Conservation (phyloP, 2,888 invertebrate species). For the Dioctria linearis region DNA sequence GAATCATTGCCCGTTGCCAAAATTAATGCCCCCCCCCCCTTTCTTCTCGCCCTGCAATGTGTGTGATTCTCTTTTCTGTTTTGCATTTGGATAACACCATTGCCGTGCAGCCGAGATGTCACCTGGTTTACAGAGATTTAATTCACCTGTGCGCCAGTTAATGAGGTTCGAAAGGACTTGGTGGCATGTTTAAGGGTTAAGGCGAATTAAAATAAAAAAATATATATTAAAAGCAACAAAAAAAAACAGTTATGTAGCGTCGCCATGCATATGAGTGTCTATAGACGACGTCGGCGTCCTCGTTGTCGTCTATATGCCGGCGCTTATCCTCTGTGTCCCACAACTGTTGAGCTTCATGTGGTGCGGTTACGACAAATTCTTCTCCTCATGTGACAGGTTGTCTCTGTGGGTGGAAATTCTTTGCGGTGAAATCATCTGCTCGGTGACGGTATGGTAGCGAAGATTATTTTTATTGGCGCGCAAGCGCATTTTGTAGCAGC, state of each 20-base stretch:
- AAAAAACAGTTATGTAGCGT: too few relatives aligned
- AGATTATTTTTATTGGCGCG: neutral
- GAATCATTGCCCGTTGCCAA: conserved; percentile 1
- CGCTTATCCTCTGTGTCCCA: neutral
- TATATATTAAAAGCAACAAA: too few relatives aligned
- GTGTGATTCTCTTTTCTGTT: too few relatives aligned
- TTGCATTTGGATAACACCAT: conserved; percentile 32
- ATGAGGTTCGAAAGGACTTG: neutral
- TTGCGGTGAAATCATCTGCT: conserved; percentile 30
- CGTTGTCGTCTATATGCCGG: neutral
- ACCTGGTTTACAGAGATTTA: neutral
- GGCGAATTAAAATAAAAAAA: too few relatives aligned
- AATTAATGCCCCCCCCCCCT: neutral
- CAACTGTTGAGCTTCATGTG: conserved; percentile 37
- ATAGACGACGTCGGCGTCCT: too few relatives aligned
- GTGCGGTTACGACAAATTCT: conserved; percentile 28
- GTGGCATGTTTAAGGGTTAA: too few relatives aligned
- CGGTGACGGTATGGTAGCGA: conserved; percentile 19
- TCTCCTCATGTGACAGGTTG: conserved; percentile 31
- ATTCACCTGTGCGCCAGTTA: neutral
- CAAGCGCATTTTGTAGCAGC: conserved; percentile 5
- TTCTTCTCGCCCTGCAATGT: neutral
- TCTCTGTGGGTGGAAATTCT: conserved; percentile 34
- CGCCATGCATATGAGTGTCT: too few relatives aligned
- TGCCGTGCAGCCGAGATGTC: conserved; percentile 1